Base-by-base conservation (phyloP, 1,140 invertebrate genomes). In the Drosophila tani region DNA sequence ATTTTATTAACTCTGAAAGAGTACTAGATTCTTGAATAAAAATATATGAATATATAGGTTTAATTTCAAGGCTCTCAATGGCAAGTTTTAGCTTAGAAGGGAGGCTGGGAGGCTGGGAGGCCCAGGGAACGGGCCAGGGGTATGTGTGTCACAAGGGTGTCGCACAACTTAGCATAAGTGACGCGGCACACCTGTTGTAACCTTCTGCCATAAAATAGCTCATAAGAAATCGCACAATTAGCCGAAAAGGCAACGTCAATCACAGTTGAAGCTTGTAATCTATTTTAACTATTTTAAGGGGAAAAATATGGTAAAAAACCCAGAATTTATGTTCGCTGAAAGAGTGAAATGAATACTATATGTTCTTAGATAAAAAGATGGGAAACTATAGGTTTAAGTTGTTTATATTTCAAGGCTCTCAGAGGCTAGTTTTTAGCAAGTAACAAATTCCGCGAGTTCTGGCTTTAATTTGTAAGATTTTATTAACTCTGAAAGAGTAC, bases 111-210 rank as follows among this genome's bases (percentile, higher is more conserved):
- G n/a, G n/a, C n/a, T n/a, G 35, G 24, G 9, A 24, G 21, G 21
- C 21, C 21, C 21, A 24, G 21, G 21, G 21, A 24, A 4, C 35
- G 35, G 35, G 35, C 35, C 35, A 4, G 35, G 12, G 32, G 17
- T 38, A 40, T 21, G 19, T 56, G 53, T 63, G 63, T 32, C 63
- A 59, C 58, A 19, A 62, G 38, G 19, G 63, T 27, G 53, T 58
- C 62, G 12, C 59, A 14, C 19, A 38, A 19, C 59, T 62, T 35
- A 27, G 59, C 47, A 62, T 56, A 56, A 38, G 53, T 65, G 58
- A 60, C 43, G 32, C 15, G 43, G 43, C 43, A 51, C 57, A 45
- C 63, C 63, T 35, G 63, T 14, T 40, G 14, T 64, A 63, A 66
- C 57, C 57, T 63, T 66, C 63, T 56, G 35, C 19, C 63, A 17